Conservation (phyloP, 2,113 vertebrate genomes). For the Colius striatus region DNA sequence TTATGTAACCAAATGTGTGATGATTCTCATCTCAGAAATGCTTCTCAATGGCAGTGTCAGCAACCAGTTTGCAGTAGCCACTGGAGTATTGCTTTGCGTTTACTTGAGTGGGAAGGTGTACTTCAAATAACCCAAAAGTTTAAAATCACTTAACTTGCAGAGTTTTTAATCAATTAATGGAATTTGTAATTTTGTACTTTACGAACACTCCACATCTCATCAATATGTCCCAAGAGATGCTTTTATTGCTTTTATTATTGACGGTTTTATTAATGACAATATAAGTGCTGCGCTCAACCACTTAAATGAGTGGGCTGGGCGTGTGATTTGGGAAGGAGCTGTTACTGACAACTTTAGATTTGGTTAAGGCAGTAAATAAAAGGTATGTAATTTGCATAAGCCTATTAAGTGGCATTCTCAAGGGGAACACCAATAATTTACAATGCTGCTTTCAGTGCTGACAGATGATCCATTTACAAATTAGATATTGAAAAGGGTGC, state of each 20-base stretch:
- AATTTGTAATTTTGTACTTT: conserved; percentile 58
- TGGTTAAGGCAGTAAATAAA: conserved; percentile 61
- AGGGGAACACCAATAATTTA: conserved; percentile 46
- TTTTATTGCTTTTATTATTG: conserved; percentile 38
- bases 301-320: conserved; percentile 14
- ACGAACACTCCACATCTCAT: neutral
- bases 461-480: conserved; percentile 53
- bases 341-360: conserved; percentile 53
- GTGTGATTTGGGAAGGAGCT: neutral
- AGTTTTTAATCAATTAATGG: conserved; percentile 46
- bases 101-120: neutral
- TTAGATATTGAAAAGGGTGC: neutral
- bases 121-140: conserved; percentile 41
- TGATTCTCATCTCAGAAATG: neutral
- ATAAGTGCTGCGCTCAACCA: neutral
- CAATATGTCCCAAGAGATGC: neutral
- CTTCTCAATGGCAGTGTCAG: neutral
- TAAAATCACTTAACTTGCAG: neutral
- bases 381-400: conserved; percentile 66
- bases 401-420: conserved; percentile 61
- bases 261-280: conserved; percentile 29
- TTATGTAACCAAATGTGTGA: neutral
- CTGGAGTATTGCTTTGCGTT: neutral
- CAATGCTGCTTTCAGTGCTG: conserved; percentile 32
- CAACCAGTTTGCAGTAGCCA: neutral